Evolutionary conservation across 1,140 invertebrate genomes (phyloP).

Genomic region (Aphidius ervi): DNA sequence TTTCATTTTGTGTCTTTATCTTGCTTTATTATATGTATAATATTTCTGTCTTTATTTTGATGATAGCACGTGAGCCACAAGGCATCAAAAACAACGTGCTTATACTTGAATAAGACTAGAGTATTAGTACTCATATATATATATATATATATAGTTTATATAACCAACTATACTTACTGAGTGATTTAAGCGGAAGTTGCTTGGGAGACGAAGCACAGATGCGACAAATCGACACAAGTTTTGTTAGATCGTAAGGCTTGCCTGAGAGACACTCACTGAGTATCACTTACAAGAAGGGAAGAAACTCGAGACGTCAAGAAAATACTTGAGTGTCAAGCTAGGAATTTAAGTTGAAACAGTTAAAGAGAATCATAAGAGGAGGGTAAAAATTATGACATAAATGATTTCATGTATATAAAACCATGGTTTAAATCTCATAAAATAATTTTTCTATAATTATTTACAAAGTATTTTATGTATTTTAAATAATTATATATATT

Average conservation of each 20-base stretch:
- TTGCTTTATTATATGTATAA: too few relatives aligned
- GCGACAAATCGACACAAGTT: constrained; percentile 53
- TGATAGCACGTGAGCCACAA: neutral
- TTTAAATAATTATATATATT: too few relatives aligned
- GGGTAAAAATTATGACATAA: too few relatives aligned
- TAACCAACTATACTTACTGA: constrained; percentile 24
- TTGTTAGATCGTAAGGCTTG: constrained; percentile 35
- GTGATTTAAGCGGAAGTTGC: constrained; percentile 49
- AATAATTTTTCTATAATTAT: too few relatives aligned
- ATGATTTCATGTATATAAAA: too few relatives aligned
- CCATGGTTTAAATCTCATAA: too few relatives aligned
- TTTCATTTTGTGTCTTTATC: too few relatives aligned
- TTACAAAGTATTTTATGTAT: too few relatives aligned
- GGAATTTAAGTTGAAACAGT: too few relatives aligned
- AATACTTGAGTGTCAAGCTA: neutral
- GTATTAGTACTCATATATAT: too few relatives aligned
- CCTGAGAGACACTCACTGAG: neutral
- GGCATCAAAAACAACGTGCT: neutral
- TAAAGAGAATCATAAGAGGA: too few relatives aligned
- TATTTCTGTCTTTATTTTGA: neutral
- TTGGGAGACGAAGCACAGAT: constrained; percentile 41
- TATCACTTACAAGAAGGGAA: constrained; percentile 8
- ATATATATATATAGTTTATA: too few relatives aligned
- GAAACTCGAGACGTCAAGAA: constrained; percentile 1
- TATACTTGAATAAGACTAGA: neutral